phyloP scores from a whole-genome alignment of 2,888 invertebrate species.

The Hartigia nigra region DNA sequence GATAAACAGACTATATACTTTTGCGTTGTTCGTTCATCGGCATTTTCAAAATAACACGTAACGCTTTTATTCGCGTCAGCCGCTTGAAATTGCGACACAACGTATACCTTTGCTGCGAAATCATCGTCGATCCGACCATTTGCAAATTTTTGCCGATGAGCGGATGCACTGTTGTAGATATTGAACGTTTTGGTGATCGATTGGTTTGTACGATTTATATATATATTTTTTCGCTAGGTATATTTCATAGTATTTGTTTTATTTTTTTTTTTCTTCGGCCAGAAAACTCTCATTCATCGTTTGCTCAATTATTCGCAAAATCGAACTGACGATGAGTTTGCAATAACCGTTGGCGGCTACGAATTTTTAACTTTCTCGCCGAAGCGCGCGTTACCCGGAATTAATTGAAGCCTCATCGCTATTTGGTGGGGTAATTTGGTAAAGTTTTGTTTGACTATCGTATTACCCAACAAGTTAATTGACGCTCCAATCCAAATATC shows the following conservation, averaged over 20 bases:
- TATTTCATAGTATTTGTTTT: neutral
- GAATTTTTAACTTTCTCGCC: neutral
- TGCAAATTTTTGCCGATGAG: neutral
- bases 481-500: constrained; percentile 48
- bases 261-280: neutral
- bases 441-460: constrained; percentile 33
- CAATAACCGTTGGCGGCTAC: neutral
- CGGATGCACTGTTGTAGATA: neutral
- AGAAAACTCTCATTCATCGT: too few relatives aligned
- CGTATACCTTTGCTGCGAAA: neutral
- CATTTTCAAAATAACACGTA: neutral
- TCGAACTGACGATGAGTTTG: too few relatives aligned
- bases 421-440: constrained; percentile 14
- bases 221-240: neutral
- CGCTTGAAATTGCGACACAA: neutral
- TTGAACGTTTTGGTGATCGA: neutral
- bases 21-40: neutral
- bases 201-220: neutral
- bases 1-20: constrained; percentile 45
- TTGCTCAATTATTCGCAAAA: neutral
- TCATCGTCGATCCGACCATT: neutral
- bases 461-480: constrained; percentile 47
- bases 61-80: neutral
- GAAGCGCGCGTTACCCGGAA: neutral
- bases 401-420: constrained; percentile 7